phyloP scores from a whole-genome alignment of 2,797 vertebrate genomes.

The Rhabdomys pumilio region DNA sequence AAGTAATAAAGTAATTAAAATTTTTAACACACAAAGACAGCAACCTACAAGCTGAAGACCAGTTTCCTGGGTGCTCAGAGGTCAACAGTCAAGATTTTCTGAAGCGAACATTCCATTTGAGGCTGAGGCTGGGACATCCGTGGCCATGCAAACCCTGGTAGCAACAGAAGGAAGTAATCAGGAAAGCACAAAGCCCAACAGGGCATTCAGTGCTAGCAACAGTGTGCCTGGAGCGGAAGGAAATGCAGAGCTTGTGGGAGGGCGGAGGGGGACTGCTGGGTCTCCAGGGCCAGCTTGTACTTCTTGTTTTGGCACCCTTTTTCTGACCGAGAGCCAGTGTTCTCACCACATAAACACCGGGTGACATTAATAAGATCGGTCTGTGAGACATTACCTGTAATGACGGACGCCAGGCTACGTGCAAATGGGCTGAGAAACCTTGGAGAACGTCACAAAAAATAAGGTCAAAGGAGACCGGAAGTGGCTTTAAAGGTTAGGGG shows the following conservation, averaged over 20 bases:
- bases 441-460: constrained; percentile 32
- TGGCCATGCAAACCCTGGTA: neutral
- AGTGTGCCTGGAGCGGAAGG: constrained; percentile 36
- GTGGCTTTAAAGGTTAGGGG: neutral
- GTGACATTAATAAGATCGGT: neutral
- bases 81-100: neutral
- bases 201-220: neutral
- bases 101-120: neutral
- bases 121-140: neutral
- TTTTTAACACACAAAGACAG: neutral
- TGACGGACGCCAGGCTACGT: constrained; percentile 28
- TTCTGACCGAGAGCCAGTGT: constrained; percentile 23
- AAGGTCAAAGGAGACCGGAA: neutral
- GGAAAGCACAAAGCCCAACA: neutral
- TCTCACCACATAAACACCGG: constrained; percentile 38
- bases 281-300: constrained; percentile 30
- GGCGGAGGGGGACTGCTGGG: neutral
- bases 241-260: neutral
- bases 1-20: neutral
- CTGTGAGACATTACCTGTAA: neutral
- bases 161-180: neutral
- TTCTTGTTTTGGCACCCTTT: constrained; percentile 17
- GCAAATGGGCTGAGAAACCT: constrained; percentile 38
- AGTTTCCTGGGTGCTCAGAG: neutral
- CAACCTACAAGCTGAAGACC: neutral